A percentile compares a stretch with the other conserved stretches of the same genome.
Evolutionary conservation across 30 jellyfish, hydroid and myxozoan genomes (phyloP).

Genomic region (Nemopilema nomurai): DNA sequence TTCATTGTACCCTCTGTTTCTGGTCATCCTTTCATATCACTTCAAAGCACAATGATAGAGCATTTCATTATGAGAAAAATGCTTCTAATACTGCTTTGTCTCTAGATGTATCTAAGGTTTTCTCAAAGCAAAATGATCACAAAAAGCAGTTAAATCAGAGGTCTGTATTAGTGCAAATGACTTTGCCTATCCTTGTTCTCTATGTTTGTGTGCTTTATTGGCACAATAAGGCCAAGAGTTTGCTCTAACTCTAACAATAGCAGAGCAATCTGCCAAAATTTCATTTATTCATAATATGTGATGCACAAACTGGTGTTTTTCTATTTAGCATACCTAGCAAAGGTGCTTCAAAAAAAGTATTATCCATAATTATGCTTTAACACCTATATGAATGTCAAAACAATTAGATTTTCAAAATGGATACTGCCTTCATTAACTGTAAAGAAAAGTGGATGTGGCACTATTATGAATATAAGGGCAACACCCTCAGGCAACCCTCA

Average conservation of each 20-base stretch:
- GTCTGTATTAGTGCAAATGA: constrained; percentile 4
- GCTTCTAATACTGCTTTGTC: background rate
- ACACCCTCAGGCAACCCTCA: too few relatives aligned
- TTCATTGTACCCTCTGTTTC: background rate
- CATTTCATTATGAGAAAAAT: background rate
- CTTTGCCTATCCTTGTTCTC: background rate
- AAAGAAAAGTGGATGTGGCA: too few relatives aligned
- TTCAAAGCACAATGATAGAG: background rate
- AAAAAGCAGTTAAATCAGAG: background rate
- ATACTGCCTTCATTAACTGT: too few relatives aligned
- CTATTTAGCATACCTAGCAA: too few relatives aligned
- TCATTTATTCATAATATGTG: background rate
- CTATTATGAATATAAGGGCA: too few relatives aligned
- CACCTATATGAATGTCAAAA: too few relatives aligned
- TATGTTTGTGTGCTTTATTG: background rate
- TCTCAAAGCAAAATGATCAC: background rate
- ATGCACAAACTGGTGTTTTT: background rate
- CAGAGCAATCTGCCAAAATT: background rate
- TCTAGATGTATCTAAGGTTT: background rate
- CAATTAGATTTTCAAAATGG: too few relatives aligned
- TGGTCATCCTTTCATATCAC: constrained; percentile 4
- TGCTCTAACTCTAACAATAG: background rate
- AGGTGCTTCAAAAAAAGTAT: too few relatives aligned
- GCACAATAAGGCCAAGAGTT: constrained; percentile 7
- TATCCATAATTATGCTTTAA: too few relatives aligned